A percentile compares a stretch with the other conserved stretches of the same genome.
These are phyloP conservation scores for Triplophysa bombifrons DNA, from an alignment of 2,797 vertebrate species.

Conservation along the genomic window DNA sequence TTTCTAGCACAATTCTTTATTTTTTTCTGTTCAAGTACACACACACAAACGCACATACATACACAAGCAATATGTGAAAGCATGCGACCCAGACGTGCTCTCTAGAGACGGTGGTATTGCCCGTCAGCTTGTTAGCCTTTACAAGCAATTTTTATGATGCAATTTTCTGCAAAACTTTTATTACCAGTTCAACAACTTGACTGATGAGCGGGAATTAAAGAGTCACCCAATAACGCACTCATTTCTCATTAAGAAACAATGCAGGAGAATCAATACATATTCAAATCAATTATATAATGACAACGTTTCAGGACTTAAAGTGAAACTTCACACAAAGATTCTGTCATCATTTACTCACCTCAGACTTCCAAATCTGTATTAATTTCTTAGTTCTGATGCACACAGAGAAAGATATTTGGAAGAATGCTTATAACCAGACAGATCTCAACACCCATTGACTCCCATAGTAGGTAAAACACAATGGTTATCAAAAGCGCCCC, in stretches of 20 bases:
- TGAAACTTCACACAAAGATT: too few relatives aligned
- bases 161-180: slow-evolving; percentile 39
- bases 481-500: too few relatives aligned
- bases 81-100: background rate
- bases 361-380: too few relatives aligned
- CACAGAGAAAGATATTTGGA: too few relatives aligned
- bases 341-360: too few relatives aligned
- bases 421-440: too few relatives aligned
- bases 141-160: slow-evolving; percentile 48
- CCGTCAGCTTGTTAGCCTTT: slow-evolving; percentile 39
- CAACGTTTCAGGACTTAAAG: background rate
- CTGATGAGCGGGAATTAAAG: slow-evolving; percentile 44
- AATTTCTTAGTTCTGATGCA: too few relatives aligned
- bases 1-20: background rate
- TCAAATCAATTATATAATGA: background rate
- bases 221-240: slow-evolving; percentile 40
- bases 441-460: too few relatives aligned
- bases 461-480: too few relatives aligned
- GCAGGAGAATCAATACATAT: background rate
- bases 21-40: background rate
- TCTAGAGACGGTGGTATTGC: slow-evolving; percentile 10
- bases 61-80: background rate
- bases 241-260: slow-evolving; percentile 48
- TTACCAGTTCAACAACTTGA: slow-evolving; percentile 45
- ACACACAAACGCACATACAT: background rate